Evolutionary conservation across 2,797 vertebrate genomes (phyloP).

Genomic region (Lutjanus argentimaculatus): DNA sequence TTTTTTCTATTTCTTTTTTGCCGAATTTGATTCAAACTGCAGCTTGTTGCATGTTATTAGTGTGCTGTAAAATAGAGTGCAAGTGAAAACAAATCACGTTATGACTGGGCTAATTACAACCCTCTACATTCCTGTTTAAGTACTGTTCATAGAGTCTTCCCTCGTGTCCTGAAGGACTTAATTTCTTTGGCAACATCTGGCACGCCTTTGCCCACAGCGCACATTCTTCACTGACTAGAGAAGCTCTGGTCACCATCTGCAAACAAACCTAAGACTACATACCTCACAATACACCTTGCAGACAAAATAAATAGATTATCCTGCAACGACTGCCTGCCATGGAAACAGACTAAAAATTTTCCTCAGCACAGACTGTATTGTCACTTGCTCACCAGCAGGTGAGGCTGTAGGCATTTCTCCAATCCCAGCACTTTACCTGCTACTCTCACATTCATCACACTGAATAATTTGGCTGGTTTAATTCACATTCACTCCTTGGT

Average conservation of each 20-base stretch:
- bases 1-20: no score
- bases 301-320: constrained; percentile 38
- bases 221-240: constrained; percentile 4
- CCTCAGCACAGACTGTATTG: constrained; percentile 27
- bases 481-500: constrained; percentile 39
- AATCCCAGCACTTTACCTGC: neutral
- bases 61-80: no score
- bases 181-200: constrained; percentile 36
- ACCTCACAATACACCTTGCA: constrained; percentile 10
- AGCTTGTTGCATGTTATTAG: no score
- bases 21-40: no score
- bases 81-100: neutral
- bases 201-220: constrained; percentile 5
- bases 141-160: neutral
- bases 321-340: constrained; percentile 9
- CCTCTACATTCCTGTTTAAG: constrained; percentile 6
- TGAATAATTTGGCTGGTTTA: constrained; percentile 43
- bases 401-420: constrained; percentile 52
- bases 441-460: constrained; percentile 25
- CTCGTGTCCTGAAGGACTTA: constrained; percentile 6
- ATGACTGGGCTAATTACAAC: neutral
- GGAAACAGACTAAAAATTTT: neutral
- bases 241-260: constrained; percentile 24
- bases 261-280: constrained; percentile 11
- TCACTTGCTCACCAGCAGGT: constrained; percentile 64